Conservation (phyloP, 2,113 vertebrate species). For the Oenanthe melanoleuca region DNA sequence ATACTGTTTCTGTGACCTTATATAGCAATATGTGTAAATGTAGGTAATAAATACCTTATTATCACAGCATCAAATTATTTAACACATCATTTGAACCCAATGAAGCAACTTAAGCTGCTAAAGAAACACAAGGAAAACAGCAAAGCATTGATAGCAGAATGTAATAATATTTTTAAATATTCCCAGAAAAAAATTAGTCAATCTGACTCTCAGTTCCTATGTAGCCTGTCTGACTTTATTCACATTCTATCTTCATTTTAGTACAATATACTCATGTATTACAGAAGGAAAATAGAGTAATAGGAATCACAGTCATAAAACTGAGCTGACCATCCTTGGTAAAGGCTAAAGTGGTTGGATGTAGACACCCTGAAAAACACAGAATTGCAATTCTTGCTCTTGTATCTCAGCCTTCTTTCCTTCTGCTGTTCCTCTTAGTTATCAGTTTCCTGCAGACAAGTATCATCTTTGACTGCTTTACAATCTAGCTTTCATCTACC, state of each 20-base stretch:
- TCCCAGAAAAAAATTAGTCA: not conserved
- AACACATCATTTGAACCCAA: constrained; percentile 32
- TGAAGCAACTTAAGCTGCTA: constrained; percentile 59
- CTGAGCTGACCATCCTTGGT: not conserved
- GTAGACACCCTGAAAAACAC: not conserved
- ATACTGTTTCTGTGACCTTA: not conserved
- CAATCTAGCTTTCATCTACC: not conserved
- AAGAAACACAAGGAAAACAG: constrained; percentile 45
- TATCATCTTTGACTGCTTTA: not conserved
- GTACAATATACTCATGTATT: not conserved
- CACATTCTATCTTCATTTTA: not conserved
- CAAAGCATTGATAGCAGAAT: constrained; percentile 33
- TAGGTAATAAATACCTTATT: constrained; percentile 15
- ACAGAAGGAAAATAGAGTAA: not conserved
- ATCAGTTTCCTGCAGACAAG: not conserved
- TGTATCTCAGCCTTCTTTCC: not conserved
- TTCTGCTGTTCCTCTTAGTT: not conserved
- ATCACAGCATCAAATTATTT: constrained; percentile 47
- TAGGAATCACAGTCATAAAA: not conserved
- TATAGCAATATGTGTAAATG: not conserved
- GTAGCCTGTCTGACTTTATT: not conserved
- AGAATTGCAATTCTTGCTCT: not conserved
- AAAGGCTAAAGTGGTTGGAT: not conserved
- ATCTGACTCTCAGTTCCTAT: not conserved
- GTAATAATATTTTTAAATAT: constrained; percentile 32